Base-by-base conservation (phyloP, 2,888 invertebrate species). In the Nezara viridula region DNA sequence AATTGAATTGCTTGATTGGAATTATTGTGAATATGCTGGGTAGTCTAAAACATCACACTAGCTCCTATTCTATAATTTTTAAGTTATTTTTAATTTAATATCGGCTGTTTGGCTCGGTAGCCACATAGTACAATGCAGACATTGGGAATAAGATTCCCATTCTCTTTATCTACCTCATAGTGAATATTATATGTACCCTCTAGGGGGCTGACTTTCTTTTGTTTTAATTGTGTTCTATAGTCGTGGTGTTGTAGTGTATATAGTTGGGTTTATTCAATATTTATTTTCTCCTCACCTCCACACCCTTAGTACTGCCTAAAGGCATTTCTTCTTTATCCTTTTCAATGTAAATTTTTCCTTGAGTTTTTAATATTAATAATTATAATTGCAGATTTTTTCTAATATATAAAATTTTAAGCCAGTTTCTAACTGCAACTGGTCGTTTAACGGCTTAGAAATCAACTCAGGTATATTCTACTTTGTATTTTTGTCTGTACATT, bases 381-480 rank as follows among this genome's bases (percentile, higher is more conserved):
- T 40, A 40, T 55, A 40, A 60, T 55, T 32, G 73, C 60, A 73
- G 47, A 60, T 73, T 88, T 73, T 87, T 55, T 88, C 60, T 73
- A 55, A 32, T 40, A 40, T 86, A 52, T 40, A 88, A 88, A 88
- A 73, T 73, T 24, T 24, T 73, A 27, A 73, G 88, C 66, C 44
- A 73, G 52, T 55, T 81, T 40, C 24, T 81, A 44, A 81, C n/a
- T 81, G 81, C 81, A n/a, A 81, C 81, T 81, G 40, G 40, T 44
- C 77, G 37, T 81, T 44, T 2, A 81, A 81, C 81, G 81, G 81
- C 81, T 85, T 44, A 50, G 81, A 50, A 88, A 88, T 85, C 81
- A 14, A 88, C 88, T 88, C 88, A 88, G 88, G 88, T 81, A 88
- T 88, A 88, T 77, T 44, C 85, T 88, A 88, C 73, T 88, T 40